phyloP scores from a whole-genome alignment of 2,888 invertebrate species.

The Metalampra italica region DNA sequence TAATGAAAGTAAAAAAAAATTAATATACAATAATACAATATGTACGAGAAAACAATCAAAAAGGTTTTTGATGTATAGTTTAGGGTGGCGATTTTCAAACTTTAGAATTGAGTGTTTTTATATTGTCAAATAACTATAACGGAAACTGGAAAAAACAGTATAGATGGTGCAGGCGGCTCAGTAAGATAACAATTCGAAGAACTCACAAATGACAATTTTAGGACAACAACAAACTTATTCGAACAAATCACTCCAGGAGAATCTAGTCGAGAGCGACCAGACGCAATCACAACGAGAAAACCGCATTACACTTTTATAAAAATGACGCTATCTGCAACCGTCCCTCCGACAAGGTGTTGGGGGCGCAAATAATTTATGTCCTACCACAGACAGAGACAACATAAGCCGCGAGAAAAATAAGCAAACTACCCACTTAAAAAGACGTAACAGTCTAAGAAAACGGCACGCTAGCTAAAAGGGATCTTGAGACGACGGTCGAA shows the following conservation, averaged over 20 bases:
- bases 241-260: not conserved
- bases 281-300: slow-evolving; percentile 68
- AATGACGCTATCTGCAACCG: slow-evolving; percentile 65
- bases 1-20: too few relatives aligned
- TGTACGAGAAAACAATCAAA: too few relatives aligned
- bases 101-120: too few relatives aligned
- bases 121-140: too few relatives aligned
- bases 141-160: too few relatives aligned
- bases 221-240: not conserved
- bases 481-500: slow-evolving; percentile 41
- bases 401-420: slow-evolving; percentile 72
- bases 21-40: too few relatives aligned
- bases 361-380: slow-evolving; percentile 73
- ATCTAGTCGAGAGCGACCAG: slow-evolving; percentile 19
- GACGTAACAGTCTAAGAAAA: slow-evolving; percentile 39
- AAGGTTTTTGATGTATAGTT: too few relatives aligned
- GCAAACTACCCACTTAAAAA: slow-evolving; percentile 71
- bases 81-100: too few relatives aligned
- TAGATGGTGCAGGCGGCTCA: too few relatives aligned
- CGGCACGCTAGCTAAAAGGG: slow-evolving; percentile 34
- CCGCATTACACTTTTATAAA: slow-evolving; percentile 75
- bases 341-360: slow-evolving; percentile 66
- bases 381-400: slow-evolving; percentile 65
- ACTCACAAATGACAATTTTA: too few relatives aligned
- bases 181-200: too few relatives aligned